A percentile compares a stretch with the other conserved stretches of the same genome.
Evolutionary conservation across 1,140 invertebrate genomes (phyloP).

Genomic region (Bacillus rossius): DNA sequence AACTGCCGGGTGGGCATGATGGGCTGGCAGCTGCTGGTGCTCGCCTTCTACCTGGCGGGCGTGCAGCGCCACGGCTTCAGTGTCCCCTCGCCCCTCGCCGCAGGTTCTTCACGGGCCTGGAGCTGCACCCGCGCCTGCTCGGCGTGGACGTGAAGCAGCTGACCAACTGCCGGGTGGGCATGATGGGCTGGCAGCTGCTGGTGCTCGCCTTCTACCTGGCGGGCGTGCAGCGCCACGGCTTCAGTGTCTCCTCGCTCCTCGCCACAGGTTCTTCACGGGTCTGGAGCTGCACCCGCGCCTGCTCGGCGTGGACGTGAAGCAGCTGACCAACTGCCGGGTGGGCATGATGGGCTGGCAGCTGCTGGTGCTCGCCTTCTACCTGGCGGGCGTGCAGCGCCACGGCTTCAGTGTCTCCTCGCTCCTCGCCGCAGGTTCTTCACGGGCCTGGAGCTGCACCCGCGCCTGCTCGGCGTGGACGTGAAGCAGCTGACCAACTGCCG

Average conservation of each 20-base stretch:
- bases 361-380: constrained; percentile 40
- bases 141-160: constrained; percentile 47
- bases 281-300: constrained; percentile 52
- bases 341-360: constrained; percentile 55
- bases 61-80: too few relatives aligned
- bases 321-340: constrained; percentile 46
- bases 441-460: constrained; percentile 53
- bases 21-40: constrained; percentile 50
- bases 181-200: constrained; percentile 53
- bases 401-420: constrained; percentile 44
- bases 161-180: constrained; percentile 48
- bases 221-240: constrained; percentile 35
- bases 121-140: constrained; percentile 49
- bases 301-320: constrained; percentile 45
- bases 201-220: constrained; percentile 39
- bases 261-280: constrained; percentile 54
- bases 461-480: constrained; percentile 44
- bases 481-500: constrained; percentile 47
- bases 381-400: constrained; percentile 35
- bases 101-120: constrained; percentile 54
- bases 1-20: constrained; percentile 52
- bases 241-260: constrained; percentile 44
- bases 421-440: constrained; percentile 51
- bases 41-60: constrained; percentile 36
- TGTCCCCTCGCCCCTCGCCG: not conserved